Percentiles rank a stretch among this genome's conserved stretches.
phyloP scores from a whole-genome alignment of 2,888 invertebrate genomes.

The Syrista parreyssii region DNA sequence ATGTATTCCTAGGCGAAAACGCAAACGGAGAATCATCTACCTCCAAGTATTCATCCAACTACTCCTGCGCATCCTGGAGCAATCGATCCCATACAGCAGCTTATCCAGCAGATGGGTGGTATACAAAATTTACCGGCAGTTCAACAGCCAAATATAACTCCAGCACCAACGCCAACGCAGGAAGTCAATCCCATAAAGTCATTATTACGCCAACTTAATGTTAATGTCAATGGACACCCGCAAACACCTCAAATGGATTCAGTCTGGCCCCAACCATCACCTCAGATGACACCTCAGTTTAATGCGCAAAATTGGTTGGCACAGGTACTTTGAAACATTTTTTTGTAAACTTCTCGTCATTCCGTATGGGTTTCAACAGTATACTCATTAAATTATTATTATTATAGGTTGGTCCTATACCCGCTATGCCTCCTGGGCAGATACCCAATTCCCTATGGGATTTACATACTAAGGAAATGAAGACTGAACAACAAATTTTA shows the following conservation, averaged over 20 bases:
- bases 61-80: slow-evolving; percentile 45
- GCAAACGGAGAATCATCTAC: slow-evolving; percentile 51
- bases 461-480: slow-evolving; percentile 64
- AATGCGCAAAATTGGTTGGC: slow-evolving; percentile 60
- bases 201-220: slow-evolving; percentile 67
- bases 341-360: not conserved
- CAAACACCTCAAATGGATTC: slow-evolving; percentile 51
- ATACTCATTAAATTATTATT: not conserved
- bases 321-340: slow-evolving; percentile 42
- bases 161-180: slow-evolving; percentile 37
- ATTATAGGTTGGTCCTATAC: slow-evolving; percentile 55
- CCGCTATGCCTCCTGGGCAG: slow-evolving; percentile 61
- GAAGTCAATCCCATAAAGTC: slow-evolving; percentile 69
- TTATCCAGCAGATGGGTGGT: slow-evolving; percentile 69
- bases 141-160: slow-evolving; percentile 50
- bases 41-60: slow-evolving; percentile 51
- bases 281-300: slow-evolving; percentile 56
- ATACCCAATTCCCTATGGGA: slow-evolving; percentile 62
- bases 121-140: slow-evolving; percentile 64
- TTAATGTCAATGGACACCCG: slow-evolving; percentile 51
- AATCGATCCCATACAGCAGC: slow-evolving; percentile 68
- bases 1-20: slow-evolving; percentile 44
- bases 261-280: slow-evolving; percentile 61
- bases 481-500: slow-evolving; percentile 68
- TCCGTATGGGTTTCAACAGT: not conserved